Evolutionary conservation across 2,113 vertebrate species (phyloP), one percentile per base, ranked within the genome.

Genomic region (Ranitomeya imitator): DNA sequence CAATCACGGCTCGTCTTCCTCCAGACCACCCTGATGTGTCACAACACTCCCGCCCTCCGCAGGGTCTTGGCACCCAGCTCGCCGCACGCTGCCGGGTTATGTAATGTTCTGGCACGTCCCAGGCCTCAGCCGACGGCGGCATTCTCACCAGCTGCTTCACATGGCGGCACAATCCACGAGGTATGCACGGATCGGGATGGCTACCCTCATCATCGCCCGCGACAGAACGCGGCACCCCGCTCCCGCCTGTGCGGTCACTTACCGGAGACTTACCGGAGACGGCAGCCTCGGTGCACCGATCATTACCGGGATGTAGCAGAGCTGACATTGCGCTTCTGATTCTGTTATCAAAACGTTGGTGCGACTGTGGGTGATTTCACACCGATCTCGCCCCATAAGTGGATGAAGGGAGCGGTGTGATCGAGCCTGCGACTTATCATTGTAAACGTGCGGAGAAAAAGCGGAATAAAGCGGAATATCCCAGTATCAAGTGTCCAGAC

Each of bases 31-130:
- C 10, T 6, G 37, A 45, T 71, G 23, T 63, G 26, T 4, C 31
- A 19, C 51, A n/a, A 45, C 69, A 57, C 2, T 19, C 55, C 67
- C 21, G 51, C 65, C 67, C 55, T 57, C 63, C 63, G 45, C 52
- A 80, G 69, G 61, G 61, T 51, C 67, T 73, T 87, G 86, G 86
- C 86, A 31, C 77, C 86, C 31, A 16, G n/a, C 63, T 3, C 61
- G 19, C 51, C 10, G 19, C 83, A 18, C 63, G 23, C 57, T 61
- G 71, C 60, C 10, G 21, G 14, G 77, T 87, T 87, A 87, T 87
- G 86, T 87, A 87, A 87, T 81, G 57, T 80, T 52, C 63, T 81
- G 86, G 63, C 51, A 19, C 12, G 52, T 13, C 54, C 54, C 78
- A 51, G 86, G 19, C 23, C 86, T 37, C 45, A 16, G 54, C 60